phyloP scores from a whole-genome alignment of 2,797 vertebrate species.

The Eupleurogrammus muticus region DNA sequence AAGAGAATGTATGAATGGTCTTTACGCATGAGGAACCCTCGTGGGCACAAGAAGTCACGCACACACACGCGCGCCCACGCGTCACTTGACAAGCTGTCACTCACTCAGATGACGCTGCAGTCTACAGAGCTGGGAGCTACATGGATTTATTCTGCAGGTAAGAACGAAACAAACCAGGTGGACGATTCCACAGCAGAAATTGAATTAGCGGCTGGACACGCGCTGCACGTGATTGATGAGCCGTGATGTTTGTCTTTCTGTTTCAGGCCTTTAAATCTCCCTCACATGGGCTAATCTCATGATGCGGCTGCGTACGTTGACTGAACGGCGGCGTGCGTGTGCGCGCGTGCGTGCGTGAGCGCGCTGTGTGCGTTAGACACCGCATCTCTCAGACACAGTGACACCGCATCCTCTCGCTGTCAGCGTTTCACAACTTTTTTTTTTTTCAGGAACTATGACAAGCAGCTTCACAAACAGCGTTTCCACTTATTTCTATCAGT shows the following conservation, averaged over 20 bases:
- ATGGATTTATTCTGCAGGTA: too few relatives aligned
- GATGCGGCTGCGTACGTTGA: conserved; percentile 71
- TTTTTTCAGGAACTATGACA: conserved; percentile 41
- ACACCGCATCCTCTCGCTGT: conserved; percentile 42
- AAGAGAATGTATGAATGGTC: conserved; percentile 4
- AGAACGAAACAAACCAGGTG: conserved; percentile 18
- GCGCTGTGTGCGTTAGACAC: neutral
- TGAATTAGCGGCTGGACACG: conserved; percentile 18
- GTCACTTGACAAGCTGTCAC: conserved; percentile 49
- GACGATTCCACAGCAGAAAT: neutral
- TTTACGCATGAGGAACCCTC: conserved; percentile 18
- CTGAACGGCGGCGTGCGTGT: conserved; percentile 40
- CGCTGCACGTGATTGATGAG: conserved; percentile 11
- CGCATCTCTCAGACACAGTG: conserved; percentile 42
- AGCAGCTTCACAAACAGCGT: neutral
- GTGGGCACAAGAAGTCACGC: neutral
- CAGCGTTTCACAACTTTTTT: conserved; percentile 50
- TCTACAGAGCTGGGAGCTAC: too few relatives aligned
- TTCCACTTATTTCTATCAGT: neutral
- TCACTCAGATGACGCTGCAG: neutral
- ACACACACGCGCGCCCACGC: conserved; percentile 9
- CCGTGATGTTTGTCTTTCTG: conserved; percentile 58
- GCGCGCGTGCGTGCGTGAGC: conserved; percentile 3
- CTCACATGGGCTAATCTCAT: conserved; percentile 82
- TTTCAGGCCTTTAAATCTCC: conserved; percentile 73